Base-by-base conservation (phyloP, 1,140 invertebrate species). In the Drosophila kanapiae region DNA sequence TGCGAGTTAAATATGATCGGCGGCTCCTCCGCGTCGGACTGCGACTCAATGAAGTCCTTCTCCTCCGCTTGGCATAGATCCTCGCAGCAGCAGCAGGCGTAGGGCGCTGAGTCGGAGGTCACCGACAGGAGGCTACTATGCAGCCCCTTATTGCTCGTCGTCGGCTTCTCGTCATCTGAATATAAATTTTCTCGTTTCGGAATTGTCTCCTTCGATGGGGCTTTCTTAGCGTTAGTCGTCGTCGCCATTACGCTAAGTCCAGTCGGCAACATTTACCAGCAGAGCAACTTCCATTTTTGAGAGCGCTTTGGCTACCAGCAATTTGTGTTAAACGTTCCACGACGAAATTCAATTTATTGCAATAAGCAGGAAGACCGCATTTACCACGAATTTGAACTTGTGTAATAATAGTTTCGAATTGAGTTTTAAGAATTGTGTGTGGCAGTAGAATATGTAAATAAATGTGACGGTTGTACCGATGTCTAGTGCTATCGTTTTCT, bases 231-330 rank as follows among this genome's bases (percentile, higher is more conserved):
- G 43, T 67, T 45, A 45, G 31, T 5, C 27, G 27, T 48, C 49
- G 48, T 60, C 60, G 48, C 42, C 61, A 42, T 59, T 18, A 58
- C 31, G 59, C 27, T 79, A 80, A 60, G 67, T 80, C 83, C 83
- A 76, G 53, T 80, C 51, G 61, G 56, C 37, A 23, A 57, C 48
- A 49, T 38, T 11, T 64, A 49, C 53, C 58, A 60, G 33, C 40
- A 64, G 23, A 42, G 43, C 75, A 81, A 64, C 43, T 53, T 49
- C 84, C 84, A 87, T 87, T 70, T 84, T 87, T 49, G 6, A 43
- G 42, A 27, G 31, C 57, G 11, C 38, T 47, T 61, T 61, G 18
- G 29, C 43, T 51, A 13, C 18, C 29, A 23, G 63, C 18, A 69
- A 53, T 43, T 63, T 31, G 31, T 40, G 9, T 3, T 4, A 14